Evolutionary conservation across 2,888 invertebrate species (phyloP).

Genomic region (Temnothorax rugatulus): DNA sequence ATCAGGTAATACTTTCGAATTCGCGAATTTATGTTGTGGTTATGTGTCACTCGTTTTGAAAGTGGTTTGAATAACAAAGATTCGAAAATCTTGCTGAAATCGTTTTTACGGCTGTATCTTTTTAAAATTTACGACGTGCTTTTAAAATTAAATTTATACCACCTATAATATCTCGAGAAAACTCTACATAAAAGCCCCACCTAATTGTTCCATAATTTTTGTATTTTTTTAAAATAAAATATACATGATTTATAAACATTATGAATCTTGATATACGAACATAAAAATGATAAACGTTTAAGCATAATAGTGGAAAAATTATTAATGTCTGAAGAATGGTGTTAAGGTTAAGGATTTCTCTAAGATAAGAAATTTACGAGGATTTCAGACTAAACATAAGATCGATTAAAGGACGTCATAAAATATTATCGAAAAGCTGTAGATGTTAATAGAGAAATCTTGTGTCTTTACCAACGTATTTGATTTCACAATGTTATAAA

Average conservation of each 20-base stretch:
- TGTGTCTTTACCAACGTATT: background rate
- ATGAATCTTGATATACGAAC: background rate
- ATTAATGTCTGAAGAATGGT: background rate
- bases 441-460: background rate
- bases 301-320: background rate
- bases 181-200: background rate
- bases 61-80: constrained; percentile 24
- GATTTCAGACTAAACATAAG: background rate
- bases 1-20: constrained; percentile 36
- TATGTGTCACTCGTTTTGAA: background rate
- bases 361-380: background rate
- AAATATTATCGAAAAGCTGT: background rate
- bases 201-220: background rate
- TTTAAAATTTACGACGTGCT: background rate
- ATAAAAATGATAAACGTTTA: background rate
- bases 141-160: background rate
- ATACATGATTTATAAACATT: background rate
- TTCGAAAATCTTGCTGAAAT: background rate
- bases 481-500: background rate
- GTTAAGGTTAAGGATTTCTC: background rate
- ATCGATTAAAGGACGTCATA: background rate
- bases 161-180: background rate
- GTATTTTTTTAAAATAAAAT: background rate
- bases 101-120: background rate
- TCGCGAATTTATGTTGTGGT: constrained; percentile 15